These are phyloP conservation scores for Cossypha heuglini DNA, from an alignment of 2,797 vertebrate genomes.

Conservation along the genomic window DNA sequence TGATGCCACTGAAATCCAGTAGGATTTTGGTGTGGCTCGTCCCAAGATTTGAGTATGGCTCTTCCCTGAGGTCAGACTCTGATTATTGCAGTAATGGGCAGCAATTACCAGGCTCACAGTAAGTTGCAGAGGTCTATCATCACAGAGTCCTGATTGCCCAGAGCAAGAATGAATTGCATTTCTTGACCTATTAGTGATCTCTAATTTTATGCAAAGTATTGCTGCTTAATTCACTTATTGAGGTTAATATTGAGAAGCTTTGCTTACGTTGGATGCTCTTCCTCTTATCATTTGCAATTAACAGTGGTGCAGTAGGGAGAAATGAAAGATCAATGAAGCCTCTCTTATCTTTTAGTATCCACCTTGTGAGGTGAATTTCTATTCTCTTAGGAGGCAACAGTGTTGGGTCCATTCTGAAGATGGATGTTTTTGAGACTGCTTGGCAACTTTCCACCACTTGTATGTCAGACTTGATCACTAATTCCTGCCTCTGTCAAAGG, in stretches of 20 bases:
- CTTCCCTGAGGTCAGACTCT: not conserved
- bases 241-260: constrained; percentile 39
- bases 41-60: not conserved
- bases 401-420: not conserved
- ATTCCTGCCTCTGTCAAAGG: constrained; percentile 35
- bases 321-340: constrained; percentile 29
- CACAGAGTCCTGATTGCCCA: constrained; percentile 17
- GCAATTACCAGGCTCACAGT: constrained; percentile 27
- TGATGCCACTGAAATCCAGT: not conserved
- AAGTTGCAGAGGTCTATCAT: constrained; percentile 27
- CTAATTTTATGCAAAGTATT: not conserved
- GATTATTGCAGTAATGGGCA: constrained; percentile 12
- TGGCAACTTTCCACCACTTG: not conserved
- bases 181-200: constrained; percentile 50
- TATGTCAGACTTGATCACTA: not conserved
- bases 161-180: constrained; percentile 32
- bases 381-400: not conserved
- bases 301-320: not conserved
- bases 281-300: constrained; percentile 33
- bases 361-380: not conserved
- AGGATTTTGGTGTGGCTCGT: not conserved
- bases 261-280: constrained; percentile 21
- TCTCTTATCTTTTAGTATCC: constrained; percentile 8
- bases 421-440: not conserved
- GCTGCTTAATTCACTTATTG: constrained; percentile 31